Evolutionary conservation across 2,888 invertebrate species (phyloP), one percentile per base, ranked within the genome.

Genomic region (Melanostoma mellinum): DNA sequence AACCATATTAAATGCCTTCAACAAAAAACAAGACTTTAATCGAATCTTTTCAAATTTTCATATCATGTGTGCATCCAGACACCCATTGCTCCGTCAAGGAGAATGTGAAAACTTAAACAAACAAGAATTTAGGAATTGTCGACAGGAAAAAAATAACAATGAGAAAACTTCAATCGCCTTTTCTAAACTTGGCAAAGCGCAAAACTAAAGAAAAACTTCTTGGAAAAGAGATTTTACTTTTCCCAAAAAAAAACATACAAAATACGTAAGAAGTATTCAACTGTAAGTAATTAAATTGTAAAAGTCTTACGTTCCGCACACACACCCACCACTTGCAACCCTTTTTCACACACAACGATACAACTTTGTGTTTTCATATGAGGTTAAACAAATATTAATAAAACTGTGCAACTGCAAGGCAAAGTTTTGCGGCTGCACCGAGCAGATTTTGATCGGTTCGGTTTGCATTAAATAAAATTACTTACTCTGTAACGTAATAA

Each of bases 241-340:
- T 9, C 5, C 9, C 9, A 8, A 33, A 65, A 48, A 4, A 53
- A 52, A 60, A 20, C 32, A 6, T 40, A 48, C 35, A 76, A 67
- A 42, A 60, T n/a, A 68, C 58, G 36, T 53, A 67, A 56, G 42
- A 65, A 73, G 82, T 42, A 82, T 82, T 78, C 82, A 82, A 78
- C 78, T 78, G 82, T 82, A 68, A 73, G 78, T 82, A 82, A 82
- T 78, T 82, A 78, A 78, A 82, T 82, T 82, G 82, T 78, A 78
- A 82, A 82, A 82, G 68, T 82, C 73, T 69, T 58, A 30, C 46
- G 46, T 61, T 61, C 46, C 33, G 2, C 8, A 35, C 10, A 50
- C 1, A 63, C 2, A 36, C 4, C 10, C 1, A n/a, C 3, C 38
- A 32, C 3, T 30, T 44, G 9, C 0, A 4, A 30, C n/a, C 20